Evolutionary conservation across 1,140 invertebrate species (phyloP), one percentile per base, ranked within the genome.

Genomic region (Heliothis virescens): DNA sequence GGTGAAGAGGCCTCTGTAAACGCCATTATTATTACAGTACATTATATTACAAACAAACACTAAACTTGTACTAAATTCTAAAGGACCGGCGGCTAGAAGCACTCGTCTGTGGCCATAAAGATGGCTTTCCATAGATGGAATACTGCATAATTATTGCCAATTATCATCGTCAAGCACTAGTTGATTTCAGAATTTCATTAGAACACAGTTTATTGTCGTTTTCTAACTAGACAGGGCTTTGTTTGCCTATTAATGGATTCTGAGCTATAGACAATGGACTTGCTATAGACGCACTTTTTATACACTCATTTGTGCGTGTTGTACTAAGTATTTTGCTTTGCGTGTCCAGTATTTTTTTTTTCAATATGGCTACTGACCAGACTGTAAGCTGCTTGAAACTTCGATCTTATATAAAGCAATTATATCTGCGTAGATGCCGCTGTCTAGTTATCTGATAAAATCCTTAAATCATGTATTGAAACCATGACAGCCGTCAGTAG

Each of bases 101-200:
- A 53, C 75, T 55, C 53, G 50, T 15, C 63, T 67, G 63, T 67
- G 63, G 59, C 69, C 69, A 74, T 82, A 85, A 83, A 87, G 81
- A 87, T 84, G 80, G 65, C 77, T 76, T 79, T 79, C 80, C 83
- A 71, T 87, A 83, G 77, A 87, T 81, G 83, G 85, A 50, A 55
- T 47, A 85, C 77, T 79, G 73, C 74, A 85, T 84, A 87, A 87
- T 87, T 84, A 87, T 83, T 84, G 81, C 75, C 80, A 84, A 85
- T 85, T 87, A 86, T 81, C 78, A 87, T 81, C 78, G 81, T 83
- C 82, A 83, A 75, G 79, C 82, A 79, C 79, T 85, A 83, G 69
- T 84, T 81, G 83, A 55, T 83, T 72, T 81, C 72, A 34, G 76
- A 80, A 74, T 81, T 81, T 84, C 75, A 84, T 84, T 84, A 82